Percentiles rank a stretch among this genome's conserved stretches.
Evolutionary conservation across 2,797 vertebrate species (phyloP).

Genomic region (Melanotaenia boesemani): DNA sequence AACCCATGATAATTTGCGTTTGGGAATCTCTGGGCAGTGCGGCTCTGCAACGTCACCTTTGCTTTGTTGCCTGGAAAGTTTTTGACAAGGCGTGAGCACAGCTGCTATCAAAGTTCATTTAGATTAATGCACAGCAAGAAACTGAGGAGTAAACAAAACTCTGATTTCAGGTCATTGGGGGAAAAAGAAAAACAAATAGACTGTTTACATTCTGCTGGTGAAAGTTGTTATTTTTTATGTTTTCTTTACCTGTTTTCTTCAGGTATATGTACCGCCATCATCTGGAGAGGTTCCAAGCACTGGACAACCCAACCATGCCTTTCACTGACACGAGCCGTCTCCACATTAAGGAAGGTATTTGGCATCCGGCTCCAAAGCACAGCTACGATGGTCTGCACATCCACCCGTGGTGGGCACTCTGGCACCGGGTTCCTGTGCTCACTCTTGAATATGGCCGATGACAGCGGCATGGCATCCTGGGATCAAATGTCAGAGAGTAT

Average conservation of each 20-base stretch:
- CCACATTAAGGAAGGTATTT: conserved; percentile 92
- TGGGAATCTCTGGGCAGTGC: neutral
- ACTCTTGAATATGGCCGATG: conserved; percentile 97
- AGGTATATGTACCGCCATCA: conserved; percentile 98
- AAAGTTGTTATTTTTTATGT: neutral
- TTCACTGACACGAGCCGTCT: conserved; percentile 94
- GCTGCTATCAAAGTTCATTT: neutral
- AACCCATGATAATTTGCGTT: neutral
- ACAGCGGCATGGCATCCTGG: conserved; percentile 96
- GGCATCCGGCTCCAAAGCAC: conserved; percentile 99
- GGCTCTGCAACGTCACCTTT: neutral
- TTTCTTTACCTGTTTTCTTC: conserved; percentile 90
- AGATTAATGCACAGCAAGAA: neutral
- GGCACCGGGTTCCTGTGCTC: conserved; percentile 94
- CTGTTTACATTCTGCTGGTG: neutral
- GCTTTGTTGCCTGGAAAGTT: neutral
- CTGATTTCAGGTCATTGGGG: neutral
- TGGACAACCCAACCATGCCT: conserved; percentile 97
- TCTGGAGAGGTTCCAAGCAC: conserved; percentile 94
- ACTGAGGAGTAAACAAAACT: neutral
- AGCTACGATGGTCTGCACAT: conserved; percentile 93
- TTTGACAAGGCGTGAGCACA: neutral
- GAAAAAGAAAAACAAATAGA: neutral
- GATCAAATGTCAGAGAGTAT: neutral
- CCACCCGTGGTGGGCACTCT: conserved; percentile 93